These are phyloP conservation scores for Brachionus rotundiformis DNA, from an alignment of 1,140 invertebrate species.

Conservation along the genomic window DNA sequence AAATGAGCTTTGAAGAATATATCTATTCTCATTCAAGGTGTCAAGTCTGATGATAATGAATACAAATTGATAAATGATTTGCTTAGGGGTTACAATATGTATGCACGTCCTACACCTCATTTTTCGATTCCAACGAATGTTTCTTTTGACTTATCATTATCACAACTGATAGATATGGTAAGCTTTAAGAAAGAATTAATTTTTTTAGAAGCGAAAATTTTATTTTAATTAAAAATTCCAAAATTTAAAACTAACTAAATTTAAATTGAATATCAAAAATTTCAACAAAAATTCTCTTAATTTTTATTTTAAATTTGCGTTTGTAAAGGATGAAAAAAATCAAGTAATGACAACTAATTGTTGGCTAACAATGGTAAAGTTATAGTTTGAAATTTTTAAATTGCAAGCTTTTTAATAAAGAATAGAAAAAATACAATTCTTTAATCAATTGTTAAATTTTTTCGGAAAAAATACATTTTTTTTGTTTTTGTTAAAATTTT, in stretches of 20 bases:
- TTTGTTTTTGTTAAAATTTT: too few species aligned
- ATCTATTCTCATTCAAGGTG: neutral
- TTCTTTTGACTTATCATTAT: slow-evolving; percentile 76
- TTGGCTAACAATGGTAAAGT: slow-evolving; percentile 49
- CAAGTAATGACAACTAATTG: slow-evolving; percentile 51
- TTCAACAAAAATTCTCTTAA: too few species aligned
- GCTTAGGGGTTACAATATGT: slow-evolving; percentile 24
- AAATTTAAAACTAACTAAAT: too few species aligned
- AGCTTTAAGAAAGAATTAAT: slow-evolving; percentile 57
- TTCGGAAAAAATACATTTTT: too few species aligned
- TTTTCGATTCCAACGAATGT: slow-evolving; percentile 65
- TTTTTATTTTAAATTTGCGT: neutral
- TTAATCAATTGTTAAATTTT: too few species aligned
- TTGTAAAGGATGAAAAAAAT: slow-evolving; percentile 50
- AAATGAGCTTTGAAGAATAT: too few species aligned
- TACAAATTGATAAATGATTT: slow-evolving; percentile 41
- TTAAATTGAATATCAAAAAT: too few species aligned
- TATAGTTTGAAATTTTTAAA: neutral
- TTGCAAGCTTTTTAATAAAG: neutral
- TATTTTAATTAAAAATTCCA: too few species aligned
- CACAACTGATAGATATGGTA: slow-evolving; percentile 78
- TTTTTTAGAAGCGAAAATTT: neutral
- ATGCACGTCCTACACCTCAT: slow-evolving; percentile 1
- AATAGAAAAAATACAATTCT: too few species aligned
- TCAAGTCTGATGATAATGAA: slow-evolving; percentile 34